Evolutionary conservation across 2,797 vertebrate genomes (phyloP).

Genomic region (Otolemur crassicaudatus): DNA sequence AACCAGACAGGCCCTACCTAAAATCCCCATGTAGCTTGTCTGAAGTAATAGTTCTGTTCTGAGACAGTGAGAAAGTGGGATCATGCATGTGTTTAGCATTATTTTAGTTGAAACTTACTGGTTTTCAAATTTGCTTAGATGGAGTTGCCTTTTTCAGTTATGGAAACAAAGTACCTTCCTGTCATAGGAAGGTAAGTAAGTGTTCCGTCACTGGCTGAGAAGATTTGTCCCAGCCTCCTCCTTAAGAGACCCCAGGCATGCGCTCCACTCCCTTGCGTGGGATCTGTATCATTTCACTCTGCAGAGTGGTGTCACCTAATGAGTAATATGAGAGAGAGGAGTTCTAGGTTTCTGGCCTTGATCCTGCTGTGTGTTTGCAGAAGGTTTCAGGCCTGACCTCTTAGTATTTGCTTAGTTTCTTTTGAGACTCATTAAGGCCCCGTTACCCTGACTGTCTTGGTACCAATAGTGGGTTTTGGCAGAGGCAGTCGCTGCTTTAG

Average conservation of each 20-base stretch:
- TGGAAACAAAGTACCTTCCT: conserved; percentile 44
- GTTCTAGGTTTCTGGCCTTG: background rate
- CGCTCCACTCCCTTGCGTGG: background rate
- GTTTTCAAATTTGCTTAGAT: conserved; percentile 63
- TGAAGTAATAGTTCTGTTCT: conserved; percentile 53
- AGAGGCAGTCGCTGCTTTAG: background rate
- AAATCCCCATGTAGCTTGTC: conserved; percentile 26
- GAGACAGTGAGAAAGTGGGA: conserved; percentile 34
- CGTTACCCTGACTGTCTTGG: background rate
- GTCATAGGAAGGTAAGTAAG: background rate
- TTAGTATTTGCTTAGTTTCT: background rate
- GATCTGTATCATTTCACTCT: background rate
- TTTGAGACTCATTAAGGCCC: background rate
- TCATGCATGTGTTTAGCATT: conserved; percentile 53
- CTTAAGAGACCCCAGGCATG: background rate
- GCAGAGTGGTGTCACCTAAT: background rate
- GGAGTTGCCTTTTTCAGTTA: conserved; percentile 31
- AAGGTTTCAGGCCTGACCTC: background rate
- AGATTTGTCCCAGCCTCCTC: background rate
- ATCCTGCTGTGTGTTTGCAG: background rate
- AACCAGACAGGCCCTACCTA: background rate
- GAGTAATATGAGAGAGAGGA: background rate
- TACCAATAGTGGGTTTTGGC: background rate
- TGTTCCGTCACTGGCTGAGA: background rate
- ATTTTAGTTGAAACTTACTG: conserved; percentile 54